Percentiles rank a stretch among this genome's conserved stretches.
These are phyloP conservation scores for Lepidocyrtinus sp. DNA, from an alignment of 2,888 invertebrate species.

Conservation along the genomic window DNA sequence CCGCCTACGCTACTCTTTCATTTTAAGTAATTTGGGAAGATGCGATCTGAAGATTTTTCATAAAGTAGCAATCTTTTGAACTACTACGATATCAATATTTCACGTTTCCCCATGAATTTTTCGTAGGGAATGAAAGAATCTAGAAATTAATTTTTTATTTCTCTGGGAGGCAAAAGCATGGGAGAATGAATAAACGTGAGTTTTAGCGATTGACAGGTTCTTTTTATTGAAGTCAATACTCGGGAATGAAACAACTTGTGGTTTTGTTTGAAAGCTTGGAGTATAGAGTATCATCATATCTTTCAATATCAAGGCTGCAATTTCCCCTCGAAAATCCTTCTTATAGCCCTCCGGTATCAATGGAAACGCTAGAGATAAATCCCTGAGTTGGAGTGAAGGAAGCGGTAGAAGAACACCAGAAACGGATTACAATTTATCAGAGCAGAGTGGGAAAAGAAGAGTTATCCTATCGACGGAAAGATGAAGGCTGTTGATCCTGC, in stretches of 20 bases:
- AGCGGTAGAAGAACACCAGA: constrained; percentile 13
- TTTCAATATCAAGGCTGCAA: constrained; percentile 10
- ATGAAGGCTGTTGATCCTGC: constrained; percentile 56
- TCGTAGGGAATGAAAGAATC: too few species aligned
- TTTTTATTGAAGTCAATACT: neutral
- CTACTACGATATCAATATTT: too few species aligned
- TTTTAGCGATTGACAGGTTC: constrained; percentile 44
- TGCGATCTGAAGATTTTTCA: too few species aligned
- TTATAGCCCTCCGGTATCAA: neutral
- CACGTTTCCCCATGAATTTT: too few species aligned
- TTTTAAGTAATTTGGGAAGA: too few species aligned
- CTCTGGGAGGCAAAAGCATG: neutral
- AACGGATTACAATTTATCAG: constrained; percentile 57
- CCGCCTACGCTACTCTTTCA: too few species aligned
- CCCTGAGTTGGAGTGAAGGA: neutral
- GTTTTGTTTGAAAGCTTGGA: neutral
- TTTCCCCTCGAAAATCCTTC: constrained; percentile 11
- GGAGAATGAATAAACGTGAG: constrained; percentile 33
- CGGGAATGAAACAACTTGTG: neutral
- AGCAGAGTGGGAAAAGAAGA: constrained; percentile 31
- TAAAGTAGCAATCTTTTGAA: too few species aligned
- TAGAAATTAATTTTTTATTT: too few species aligned
- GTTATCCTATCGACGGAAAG: constrained; percentile 38
- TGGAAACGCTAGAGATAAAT: neutral
- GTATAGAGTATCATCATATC: neutral